Evolutionary conservation across 2,113 vertebrate species (phyloP).

Genomic region (Trinectes maculatus): DNA sequence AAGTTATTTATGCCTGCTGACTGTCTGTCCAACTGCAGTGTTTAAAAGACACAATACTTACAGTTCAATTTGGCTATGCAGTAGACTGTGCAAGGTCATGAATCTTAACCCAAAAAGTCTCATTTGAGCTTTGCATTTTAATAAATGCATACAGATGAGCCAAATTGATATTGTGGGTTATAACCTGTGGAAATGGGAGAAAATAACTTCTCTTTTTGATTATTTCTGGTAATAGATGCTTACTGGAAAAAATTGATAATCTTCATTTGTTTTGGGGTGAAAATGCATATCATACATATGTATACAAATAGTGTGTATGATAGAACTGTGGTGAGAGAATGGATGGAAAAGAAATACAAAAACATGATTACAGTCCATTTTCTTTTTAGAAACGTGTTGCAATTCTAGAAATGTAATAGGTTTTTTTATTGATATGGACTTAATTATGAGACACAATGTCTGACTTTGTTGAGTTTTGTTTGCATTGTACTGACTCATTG

Average conservation of each 20-base stretch:
- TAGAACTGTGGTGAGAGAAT: neutral
- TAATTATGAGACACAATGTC: too few species aligned
- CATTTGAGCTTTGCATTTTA: constrained; percentile 50
- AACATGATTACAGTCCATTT: too few species aligned
- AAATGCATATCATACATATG: neutral
- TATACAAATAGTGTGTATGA: neutral
- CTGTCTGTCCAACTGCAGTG: constrained; percentile 3
- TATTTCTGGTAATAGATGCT: constrained; percentile 39
- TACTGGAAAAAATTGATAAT: constrained; percentile 37
- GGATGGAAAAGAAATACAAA: too few species aligned
- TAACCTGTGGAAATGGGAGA: constrained; percentile 28
- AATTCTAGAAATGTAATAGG: too few species aligned
- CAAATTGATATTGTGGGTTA: constrained; percentile 24
- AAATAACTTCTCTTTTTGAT: constrained; percentile 23
- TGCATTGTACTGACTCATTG: too few species aligned
- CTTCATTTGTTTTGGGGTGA: neutral
- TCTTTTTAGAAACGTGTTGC: too few species aligned
- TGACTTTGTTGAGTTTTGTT: too few species aligned
- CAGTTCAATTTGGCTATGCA: neutral
- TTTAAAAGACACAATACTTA: constrained; percentile 20
- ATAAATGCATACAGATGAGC: constrained; percentile 65
- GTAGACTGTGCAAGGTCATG: constrained; percentile 37
- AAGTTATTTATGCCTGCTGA: neutral
- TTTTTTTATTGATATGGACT: too few species aligned
- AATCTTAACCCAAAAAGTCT: constrained; percentile 23